Percentiles rank a stretch among this genome's conserved stretches.
phyloP scores from a whole-genome alignment of 2,113 vertebrate species.

The Pteropus alecto region DNA sequence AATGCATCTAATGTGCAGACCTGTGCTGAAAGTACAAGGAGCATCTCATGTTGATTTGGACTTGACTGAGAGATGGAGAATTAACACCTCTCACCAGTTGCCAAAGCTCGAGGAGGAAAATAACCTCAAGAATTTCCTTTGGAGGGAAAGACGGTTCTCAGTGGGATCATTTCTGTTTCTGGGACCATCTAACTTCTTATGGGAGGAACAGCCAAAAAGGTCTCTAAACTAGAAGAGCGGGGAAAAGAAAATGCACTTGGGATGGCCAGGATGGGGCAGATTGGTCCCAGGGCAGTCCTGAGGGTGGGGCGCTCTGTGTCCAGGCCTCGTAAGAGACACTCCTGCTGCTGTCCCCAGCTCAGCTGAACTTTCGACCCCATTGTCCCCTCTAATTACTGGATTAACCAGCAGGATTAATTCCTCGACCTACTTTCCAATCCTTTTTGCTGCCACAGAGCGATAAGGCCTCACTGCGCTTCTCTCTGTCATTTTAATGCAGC shows the following conservation, averaged over 20 bases:
- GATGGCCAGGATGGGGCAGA: background rate
- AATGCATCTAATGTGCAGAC: background rate
- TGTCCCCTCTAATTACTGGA: constrained; percentile 79
- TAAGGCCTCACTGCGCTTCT: constrained; percentile 41
- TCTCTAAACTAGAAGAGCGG: background rate
- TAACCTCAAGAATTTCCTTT: background rate
- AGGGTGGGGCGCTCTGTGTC: background rate
- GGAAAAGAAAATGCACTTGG: background rate
- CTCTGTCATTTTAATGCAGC: background rate
- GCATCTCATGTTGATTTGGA: rapidly evolving
- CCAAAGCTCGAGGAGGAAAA: background rate
- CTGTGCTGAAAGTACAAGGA: background rate
- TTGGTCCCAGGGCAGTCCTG: background rate
- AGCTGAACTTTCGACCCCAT: constrained; percentile 71
- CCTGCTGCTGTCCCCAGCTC: constrained; percentile 20
- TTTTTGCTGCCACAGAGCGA: constrained; percentile 59
- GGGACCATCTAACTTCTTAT: background rate
- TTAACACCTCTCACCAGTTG: background rate
- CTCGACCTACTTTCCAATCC: constrained; percentile 73
- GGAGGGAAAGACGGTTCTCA: background rate
- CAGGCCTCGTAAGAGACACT: constrained; percentile 60
- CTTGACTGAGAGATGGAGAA: background rate
- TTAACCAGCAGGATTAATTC: constrained; percentile 74
- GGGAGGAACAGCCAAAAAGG: background rate
- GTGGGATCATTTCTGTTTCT: background rate